Evolutionary conservation across 2,113 vertebrate species (phyloP).

Genomic region (Mugil cephalus): DNA sequence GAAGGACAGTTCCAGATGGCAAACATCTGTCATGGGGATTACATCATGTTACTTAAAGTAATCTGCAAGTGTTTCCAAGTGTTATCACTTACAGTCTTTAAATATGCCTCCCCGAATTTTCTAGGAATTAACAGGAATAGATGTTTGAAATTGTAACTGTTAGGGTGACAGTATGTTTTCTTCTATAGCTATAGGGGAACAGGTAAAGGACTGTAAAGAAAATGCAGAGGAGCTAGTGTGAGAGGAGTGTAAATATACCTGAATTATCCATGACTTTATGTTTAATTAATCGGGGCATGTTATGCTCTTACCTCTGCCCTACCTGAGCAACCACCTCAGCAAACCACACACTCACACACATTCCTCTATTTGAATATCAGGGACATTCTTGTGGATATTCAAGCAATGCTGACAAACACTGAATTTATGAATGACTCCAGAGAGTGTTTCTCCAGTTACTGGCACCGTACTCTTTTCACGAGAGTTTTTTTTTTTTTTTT

Average conservation of each 20-base stretch:
- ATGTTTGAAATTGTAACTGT: constrained; percentile 1
- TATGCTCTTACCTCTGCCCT: constrained; percentile 20
- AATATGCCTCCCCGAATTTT: constrained; percentile 8
- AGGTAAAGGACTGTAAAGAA: neutral
- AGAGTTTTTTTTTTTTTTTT: constrained; percentile 2
- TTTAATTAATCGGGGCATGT: constrained; percentile 63
- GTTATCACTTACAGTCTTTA: neutral
- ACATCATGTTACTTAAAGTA: neutral
- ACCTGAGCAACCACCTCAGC: neutral
- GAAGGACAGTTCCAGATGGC: constrained; percentile 50
- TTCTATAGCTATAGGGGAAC: neutral
- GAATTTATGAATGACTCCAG: constrained; percentile 2
- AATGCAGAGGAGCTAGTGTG: neutral
- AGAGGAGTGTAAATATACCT: constrained; percentile 31
- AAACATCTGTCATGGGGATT: constrained; percentile 62
- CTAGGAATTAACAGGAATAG: constrained; percentile 7
- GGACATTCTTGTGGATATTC: neutral
- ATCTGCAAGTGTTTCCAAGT: constrained; percentile 21
- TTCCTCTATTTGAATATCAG: neutral
- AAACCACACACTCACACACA: neutral
- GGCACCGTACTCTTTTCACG: neutral
- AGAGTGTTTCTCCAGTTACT: neutral
- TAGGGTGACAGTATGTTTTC: neutral
- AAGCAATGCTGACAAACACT: neutral
- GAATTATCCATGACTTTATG: constrained; percentile 61